Conservation (phyloP, 1,140 invertebrate species). For the Brachionus plicatilis region DNA sequence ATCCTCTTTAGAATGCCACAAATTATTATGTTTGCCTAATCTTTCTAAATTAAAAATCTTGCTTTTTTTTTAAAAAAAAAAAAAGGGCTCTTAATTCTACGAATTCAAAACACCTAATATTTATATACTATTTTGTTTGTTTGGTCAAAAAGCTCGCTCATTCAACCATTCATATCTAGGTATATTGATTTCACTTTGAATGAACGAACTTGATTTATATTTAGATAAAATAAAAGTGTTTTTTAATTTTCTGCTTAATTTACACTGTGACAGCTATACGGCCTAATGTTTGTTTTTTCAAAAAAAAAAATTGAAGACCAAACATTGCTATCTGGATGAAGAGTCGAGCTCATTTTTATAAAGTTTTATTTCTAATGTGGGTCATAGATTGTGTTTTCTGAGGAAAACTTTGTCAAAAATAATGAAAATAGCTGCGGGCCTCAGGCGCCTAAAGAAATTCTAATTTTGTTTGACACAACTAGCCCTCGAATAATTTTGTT, state of each 20-base stretch:
- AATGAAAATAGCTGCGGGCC: not conserved
- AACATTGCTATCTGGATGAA: not conserved
- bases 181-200: slow-evolving; percentile 1
- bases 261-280: not conserved
- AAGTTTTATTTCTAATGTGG: not conserved
- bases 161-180: not conserved
- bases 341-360: not conserved
- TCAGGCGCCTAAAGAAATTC: not conserved
- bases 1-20: not conserved
- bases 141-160: not conserved
- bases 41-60: not conserved
- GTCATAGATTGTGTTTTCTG: not conserved
- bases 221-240: not conserved
- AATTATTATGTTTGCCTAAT: not conserved
- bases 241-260: not conserved
- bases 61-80: no score
- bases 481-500: not conserved
- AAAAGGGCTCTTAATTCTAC: not conserved
- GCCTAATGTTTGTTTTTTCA: not conserved
- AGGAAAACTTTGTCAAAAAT: not conserved
- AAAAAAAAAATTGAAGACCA: not conserved
- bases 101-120: not conserved
- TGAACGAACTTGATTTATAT: not conserved
- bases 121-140: not conserved
- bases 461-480: not conserved